Evolutionary conservation across 64 coral and sea anemone genomes (phyloP), one percentile per base, ranked within the genome.

Genomic region (Stichodactyla helianthus): DNA sequence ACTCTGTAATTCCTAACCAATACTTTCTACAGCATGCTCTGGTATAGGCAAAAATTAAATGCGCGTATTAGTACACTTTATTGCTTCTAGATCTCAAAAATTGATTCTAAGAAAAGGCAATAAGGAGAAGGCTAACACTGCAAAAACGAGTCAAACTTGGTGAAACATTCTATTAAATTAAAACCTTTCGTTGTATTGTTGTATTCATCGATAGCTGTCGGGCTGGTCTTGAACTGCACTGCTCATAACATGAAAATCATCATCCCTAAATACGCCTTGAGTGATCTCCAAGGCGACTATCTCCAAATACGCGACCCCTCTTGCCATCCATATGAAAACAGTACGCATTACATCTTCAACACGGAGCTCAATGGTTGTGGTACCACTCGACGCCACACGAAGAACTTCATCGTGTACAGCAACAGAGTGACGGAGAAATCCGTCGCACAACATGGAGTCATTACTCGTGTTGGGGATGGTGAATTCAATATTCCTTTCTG

Each of bases 401-500:
- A 50, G 13, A 82, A 91, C 89, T 91, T 91, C n/a, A 86, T 91
- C 71, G 89, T 61, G 7, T 91, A 91, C 59, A 91, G 89, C 55
- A 91, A 91, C 50, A 91, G 52, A 82, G 83, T 91, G 4, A 77
- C 85, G 50, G 89, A 91, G 59, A 91, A 62, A 74, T 20, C 54
- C 7, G 78, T 81, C 13, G 89, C 77, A 14, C 59, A 26, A 4
- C 80, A 82, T 12, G 85, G 89, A 13, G 51, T 91, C 35, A 86
- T 91, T 35, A 91, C 89, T 55, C 83, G 89, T 25, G 78, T 91
- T 25, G 89, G 89, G 14, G 26, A 91, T 0, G 84, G 81, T n/a
- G 89, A 91, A 31, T 91, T 91, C 55, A 77, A 91, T 79, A 91
- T 91, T n/a, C 89, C 89, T 15, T 91, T 91, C 7, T 91, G 89